Base-by-base conservation (phyloP, 2,888 invertebrate species). In the Ptychoptera contaminata region DNA sequence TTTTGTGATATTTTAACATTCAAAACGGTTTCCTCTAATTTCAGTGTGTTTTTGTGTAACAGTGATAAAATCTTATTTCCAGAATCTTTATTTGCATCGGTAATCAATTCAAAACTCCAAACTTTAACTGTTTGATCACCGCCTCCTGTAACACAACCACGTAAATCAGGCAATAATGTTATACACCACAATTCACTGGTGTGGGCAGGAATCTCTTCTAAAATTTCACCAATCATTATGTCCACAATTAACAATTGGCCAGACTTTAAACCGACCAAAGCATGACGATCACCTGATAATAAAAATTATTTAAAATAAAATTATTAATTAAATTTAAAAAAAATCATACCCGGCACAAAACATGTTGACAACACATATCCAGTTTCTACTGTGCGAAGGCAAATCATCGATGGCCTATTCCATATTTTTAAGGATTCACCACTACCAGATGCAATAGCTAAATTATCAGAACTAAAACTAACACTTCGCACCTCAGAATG, bases 401-500 rank as follows among this genome's bases (percentile, higher is more conserved):
- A 82, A 38, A 74, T 66, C 51, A 82, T 71, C 49, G 69, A 78
- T 52, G 69, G 61, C 50, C 72, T 79, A 63, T 91, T 93, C 96
- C 97, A 98, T 42, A 97, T 68, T 70, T 97, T 96, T 32, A 94
- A 70, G 8, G 83, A 77, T 53, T 94, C 91, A 0, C 77, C 82
- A 50, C 92, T 82, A 0, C 83, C 92, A 0, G 94, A 86, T 2
- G 85, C 74, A 47, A 96, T 72, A 2, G 87, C 87, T 47, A 88
- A 70, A 58, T 85, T 88, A 63, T 96, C 94, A 2, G 87, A 86
- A 59, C 91, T 92, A 59, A 97, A 91, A 44, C 82, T 76, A 16
- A 97, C 70, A 16, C 85, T 78, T 42, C 91, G 73, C 7, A 94
- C 83, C 58, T 96, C 91, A 39, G 83, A 83, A 46, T 88, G 81